phyloP scores from a whole-genome alignment of 2,888 invertebrate genomes.

The Stenoptilia bipunctidactyla region DNA sequence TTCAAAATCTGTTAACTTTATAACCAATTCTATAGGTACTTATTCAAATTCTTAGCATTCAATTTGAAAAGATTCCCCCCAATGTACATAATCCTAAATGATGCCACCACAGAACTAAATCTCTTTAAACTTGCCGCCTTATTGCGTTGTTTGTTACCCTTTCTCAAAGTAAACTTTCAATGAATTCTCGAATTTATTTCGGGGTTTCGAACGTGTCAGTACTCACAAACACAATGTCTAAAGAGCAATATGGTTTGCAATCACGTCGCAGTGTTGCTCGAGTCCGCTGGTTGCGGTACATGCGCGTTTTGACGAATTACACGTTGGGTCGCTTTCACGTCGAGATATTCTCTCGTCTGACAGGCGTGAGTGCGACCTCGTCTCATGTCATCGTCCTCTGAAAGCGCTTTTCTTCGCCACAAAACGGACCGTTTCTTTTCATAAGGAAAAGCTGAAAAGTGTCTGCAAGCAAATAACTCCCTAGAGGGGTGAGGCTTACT shows the following conservation, averaged over 20 bases:
- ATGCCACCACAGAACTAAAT: neutral
- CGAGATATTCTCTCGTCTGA: constrained; percentile 58
- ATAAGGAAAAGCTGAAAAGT: constrained; percentile 70
- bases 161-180: neutral
- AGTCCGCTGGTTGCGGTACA: constrained; percentile 25
- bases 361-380: constrained; percentile 64
- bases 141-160: constrained; percentile 1
- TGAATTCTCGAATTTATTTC: neutral
- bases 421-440: constrained; percentile 70
- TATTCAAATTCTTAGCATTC: no score
- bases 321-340: constrained; percentile 58
- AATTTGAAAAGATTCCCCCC: no score
- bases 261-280: constrained; percentile 12
- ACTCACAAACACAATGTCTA: neutral
- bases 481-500: constrained; percentile 64
- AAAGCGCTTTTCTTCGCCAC: constrained; percentile 68
- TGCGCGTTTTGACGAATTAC: constrained; percentile 56
- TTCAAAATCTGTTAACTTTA: no score
- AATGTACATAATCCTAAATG: neutral
- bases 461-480: constrained; percentile 70
- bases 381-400: constrained; percentile 70
- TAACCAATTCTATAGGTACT: no score
- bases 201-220: neutral
- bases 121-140: neutral
- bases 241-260: constrained; percentile 2